Conservation (phyloP, 1,140 invertebrate species). For the Sarcophaga bullata region DNA sequence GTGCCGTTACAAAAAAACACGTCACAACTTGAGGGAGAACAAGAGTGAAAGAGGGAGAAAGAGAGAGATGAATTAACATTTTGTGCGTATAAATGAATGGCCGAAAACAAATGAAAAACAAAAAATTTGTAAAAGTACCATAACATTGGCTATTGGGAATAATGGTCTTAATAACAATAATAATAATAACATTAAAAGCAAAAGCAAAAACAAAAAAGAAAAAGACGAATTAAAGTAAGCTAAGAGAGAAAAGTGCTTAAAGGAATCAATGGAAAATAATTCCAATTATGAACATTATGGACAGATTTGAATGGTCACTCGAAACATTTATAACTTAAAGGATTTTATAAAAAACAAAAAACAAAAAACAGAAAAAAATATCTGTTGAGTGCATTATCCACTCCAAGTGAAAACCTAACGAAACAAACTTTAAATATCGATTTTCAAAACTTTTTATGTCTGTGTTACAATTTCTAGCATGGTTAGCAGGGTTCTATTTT, state of each 20-base stretch:
- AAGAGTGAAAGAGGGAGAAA: too few relatives aligned
- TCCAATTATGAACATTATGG: not conserved
- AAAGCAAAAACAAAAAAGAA: not conserved
- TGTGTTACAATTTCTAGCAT: not conserved
- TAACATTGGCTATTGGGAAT: slow-evolving; percentile 16
- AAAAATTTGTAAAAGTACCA: not conserved
- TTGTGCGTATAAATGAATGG: not conserved
- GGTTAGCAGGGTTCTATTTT: not conserved
- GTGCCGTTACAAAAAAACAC: not conserved
- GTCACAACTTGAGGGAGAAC: too few relatives aligned
- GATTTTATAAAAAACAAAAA: not conserved
- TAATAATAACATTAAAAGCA: not conserved
- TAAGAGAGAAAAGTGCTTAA: not conserved
- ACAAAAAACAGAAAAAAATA: not conserved
- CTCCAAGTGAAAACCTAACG: not conserved
- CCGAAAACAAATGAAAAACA: not conserved
- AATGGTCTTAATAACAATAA: not conserved
- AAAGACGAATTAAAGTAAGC: not conserved
- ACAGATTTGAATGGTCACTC: too few relatives aligned
- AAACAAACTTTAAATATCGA: slow-evolving; percentile 2
- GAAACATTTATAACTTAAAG: not conserved
- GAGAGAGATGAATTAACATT: not conserved
- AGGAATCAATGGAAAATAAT: not conserved
- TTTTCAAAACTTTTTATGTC: slow-evolving; percentile 34
- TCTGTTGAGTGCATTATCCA: too few relatives aligned